Evolutionary conservation across 2,113 vertebrate species (phyloP).

Genomic region (Dunckerocampus dactyliophorus): DNA sequence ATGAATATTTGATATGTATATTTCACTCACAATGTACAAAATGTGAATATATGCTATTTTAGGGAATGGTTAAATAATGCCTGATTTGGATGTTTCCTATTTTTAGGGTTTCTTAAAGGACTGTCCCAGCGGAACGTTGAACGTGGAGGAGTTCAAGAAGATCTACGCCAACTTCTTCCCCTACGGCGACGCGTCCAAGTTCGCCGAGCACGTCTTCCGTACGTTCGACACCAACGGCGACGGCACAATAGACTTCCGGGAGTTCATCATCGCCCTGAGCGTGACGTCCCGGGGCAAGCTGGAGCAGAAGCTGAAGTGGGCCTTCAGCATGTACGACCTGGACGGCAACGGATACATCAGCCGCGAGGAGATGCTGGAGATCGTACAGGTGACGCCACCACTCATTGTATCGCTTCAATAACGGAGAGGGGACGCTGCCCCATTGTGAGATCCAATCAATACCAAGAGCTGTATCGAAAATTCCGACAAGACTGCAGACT

Average conservation of each 20-base stretch:
- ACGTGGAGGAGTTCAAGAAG: constrained; percentile 98
- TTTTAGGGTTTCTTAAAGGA: constrained; percentile 93
- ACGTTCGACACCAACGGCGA: constrained; percentile 97
- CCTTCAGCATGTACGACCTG: constrained; percentile 99
- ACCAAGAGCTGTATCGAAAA: too few species aligned
- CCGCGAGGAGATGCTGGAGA: constrained; percentile 97
- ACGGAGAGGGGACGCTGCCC: background rate
- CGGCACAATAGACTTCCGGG: constrained; percentile 97
- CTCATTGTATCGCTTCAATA: too few species aligned
- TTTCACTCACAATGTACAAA: too few species aligned
- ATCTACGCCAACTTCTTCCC: constrained; percentile 99
- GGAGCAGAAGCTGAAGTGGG: constrained; percentile 99
- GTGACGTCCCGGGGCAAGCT: constrained; percentile 95
- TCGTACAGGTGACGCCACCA: constrained; percentile 82
- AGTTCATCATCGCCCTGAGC: constrained; percentile 98
- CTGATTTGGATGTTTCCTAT: background rate
- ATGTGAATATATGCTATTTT: too few species aligned
- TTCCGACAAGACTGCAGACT: too few species aligned
- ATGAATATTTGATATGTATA: too few species aligned
- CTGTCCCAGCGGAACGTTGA: constrained; percentile 93
- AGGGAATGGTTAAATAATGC: background rate
- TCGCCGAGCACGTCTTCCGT: constrained; percentile 96
- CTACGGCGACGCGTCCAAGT: constrained; percentile 96
- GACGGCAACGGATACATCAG: constrained; percentile 99
- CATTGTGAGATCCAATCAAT: too few species aligned